A percentile compares a stretch with the other conserved stretches of the same genome.
These are phyloP conservation scores for Gavia stellata DNA, from an alignment of 2,113 vertebrate species.

Conservation along the genomic window DNA sequence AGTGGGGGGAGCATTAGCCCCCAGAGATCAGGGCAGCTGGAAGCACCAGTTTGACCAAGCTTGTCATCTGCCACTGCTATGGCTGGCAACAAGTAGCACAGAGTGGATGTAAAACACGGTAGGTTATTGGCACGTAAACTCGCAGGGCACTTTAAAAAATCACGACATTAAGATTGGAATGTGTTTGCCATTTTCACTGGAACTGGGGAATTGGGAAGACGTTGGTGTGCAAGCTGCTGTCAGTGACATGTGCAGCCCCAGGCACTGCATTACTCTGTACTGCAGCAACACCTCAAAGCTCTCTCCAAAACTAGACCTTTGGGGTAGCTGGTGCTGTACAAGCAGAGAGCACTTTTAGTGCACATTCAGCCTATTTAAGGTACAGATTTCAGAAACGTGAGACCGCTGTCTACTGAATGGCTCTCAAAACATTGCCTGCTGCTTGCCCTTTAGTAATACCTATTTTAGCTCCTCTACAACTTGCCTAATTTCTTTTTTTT, in stretches of 20 bases:
- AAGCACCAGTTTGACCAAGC: not conserved
- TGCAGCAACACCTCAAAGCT: not conserved
- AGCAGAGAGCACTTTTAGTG: not conserved
- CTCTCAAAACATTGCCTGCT: not conserved
- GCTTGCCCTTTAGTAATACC: not conserved
- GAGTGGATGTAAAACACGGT: not conserved
- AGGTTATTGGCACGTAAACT: not conserved
- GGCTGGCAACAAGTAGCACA: not conserved
- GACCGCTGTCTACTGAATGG: not conserved
- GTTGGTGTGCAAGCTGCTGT: not conserved
- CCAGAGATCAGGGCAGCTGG: not conserved
- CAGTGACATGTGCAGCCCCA: not conserved
- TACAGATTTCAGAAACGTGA: not conserved
- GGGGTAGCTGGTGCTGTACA: not conserved
- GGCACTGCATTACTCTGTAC: not conserved
- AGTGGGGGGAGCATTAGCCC: not conserved
- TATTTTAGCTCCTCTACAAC: not conserved
- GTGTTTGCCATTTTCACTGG: not conserved
- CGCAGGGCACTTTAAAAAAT: not conserved
- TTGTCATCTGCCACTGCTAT: not conserved
- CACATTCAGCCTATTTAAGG: not conserved
- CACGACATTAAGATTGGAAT: accelerated
- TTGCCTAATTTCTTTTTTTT: not conserved
- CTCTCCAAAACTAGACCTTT: not conserved
- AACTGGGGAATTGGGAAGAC: not conserved